Conservation (phyloP, 2,888 invertebrate genomes). For the Synergus umbraculus region DNA sequence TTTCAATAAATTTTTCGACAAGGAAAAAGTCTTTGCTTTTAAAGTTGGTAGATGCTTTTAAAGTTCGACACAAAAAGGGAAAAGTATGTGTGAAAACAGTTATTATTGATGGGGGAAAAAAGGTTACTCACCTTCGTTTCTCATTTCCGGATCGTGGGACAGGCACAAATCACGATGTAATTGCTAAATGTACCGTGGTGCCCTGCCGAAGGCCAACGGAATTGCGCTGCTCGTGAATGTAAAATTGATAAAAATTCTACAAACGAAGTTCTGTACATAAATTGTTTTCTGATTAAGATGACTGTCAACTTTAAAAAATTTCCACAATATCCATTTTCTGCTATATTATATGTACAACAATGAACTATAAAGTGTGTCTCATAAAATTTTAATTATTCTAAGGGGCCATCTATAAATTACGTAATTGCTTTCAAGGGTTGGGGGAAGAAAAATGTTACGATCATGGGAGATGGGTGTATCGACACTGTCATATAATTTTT, state of each 20-base stretch:
- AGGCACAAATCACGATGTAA: slow-evolving; percentile 66
- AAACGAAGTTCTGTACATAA: slow-evolving; percentile 19
- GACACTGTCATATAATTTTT: too few relatives aligned
- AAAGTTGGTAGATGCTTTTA: background rate
- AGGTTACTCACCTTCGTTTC: slow-evolving; percentile 65
- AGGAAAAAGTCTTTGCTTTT: background rate
- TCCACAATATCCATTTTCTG: too few relatives aligned
- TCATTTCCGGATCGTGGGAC: slow-evolving; percentile 67
- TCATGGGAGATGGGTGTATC: too few relatives aligned
- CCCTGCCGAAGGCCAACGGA: slow-evolving; percentile 57
- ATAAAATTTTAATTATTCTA: too few relatives aligned
- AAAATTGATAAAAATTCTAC: slow-evolving; percentile 61
- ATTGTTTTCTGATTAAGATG: background rate
- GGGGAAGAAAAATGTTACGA: too few relatives aligned
- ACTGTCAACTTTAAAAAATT: too few relatives aligned
- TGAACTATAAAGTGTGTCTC: too few relatives aligned
- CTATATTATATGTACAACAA: too few relatives aligned
- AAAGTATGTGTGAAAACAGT: slow-evolving; percentile 57
- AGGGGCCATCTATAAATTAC: too few relatives aligned
- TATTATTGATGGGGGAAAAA: slow-evolving; percentile 61
- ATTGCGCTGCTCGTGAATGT: slow-evolving; percentile 52
- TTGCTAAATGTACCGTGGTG: slow-evolving; percentile 68
- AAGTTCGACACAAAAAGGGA: background rate
- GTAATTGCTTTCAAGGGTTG: too few relatives aligned
- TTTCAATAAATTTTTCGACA: too few relatives aligned